These are phyloP conservation scores for Oostethus manadensis DNA, from an alignment of 2,113 vertebrate genomes.

Conservation along the genomic window DNA sequence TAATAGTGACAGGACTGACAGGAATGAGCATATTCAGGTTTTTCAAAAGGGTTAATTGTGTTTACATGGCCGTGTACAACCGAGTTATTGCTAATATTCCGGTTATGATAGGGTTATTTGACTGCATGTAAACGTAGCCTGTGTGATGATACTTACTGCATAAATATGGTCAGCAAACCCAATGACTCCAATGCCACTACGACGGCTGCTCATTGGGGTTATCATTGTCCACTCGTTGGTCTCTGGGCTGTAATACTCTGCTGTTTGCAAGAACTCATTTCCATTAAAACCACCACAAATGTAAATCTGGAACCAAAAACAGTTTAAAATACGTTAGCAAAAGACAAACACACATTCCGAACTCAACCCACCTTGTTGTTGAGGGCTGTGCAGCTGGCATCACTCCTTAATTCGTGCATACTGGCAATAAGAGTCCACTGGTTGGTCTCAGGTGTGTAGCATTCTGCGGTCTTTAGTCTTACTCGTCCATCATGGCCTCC, in stretches of 20 bases:
- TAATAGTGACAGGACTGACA: too few relatives aligned
- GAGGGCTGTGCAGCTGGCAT: conserved; percentile 68
- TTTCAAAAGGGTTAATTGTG: too few relatives aligned
- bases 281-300: conserved; percentile 87
- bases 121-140: too few relatives aligned
- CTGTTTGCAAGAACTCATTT: conserved; percentile 68
- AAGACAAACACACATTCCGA: background rate
- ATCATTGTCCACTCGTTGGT: conserved; percentile 45
- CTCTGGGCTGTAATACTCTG: conserved; percentile 39
- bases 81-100: too few relatives aligned
- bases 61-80: too few relatives aligned
- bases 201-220: conserved; percentile 13
- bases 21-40: too few relatives aligned
- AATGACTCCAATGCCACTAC: conserved; percentile 28
- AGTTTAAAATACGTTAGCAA: background rate
- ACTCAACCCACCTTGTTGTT: conserved; percentile 68
- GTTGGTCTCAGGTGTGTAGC: conserved; percentile 34
- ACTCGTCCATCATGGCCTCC: conserved; percentile 20
- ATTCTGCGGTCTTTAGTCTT: conserved; percentile 35
- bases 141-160: conserved; percentile 38
- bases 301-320: conserved; percentile 71
- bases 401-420: conserved; percentile 34
- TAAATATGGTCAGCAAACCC: conserved; percentile 22
- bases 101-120: too few relatives aligned
- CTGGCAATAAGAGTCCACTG: conserved; percentile 41